Evolutionary conservation across 2,888 invertebrate species (phyloP), one percentile per base, ranked within the genome.

Genomic region (Philopedon plagiatum): DNA sequence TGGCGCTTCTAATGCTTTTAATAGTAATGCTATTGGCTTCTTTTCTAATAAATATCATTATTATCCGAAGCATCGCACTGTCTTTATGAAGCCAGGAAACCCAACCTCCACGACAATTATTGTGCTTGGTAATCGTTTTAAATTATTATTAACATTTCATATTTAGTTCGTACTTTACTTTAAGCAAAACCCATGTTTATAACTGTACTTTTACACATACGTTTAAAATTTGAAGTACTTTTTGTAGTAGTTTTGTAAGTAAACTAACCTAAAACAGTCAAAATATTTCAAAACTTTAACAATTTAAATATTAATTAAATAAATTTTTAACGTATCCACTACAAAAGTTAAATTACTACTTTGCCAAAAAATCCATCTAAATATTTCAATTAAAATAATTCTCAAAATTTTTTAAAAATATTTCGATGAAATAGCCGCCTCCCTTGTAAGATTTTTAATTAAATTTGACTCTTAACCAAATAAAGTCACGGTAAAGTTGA

Each of bases 1-100:
- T 49, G 60, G 37, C 34, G 49, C 49, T 57, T 62, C 39, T 68
- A 68, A 68, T 68, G 61, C 23, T 41, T 37, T 23, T 68, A 51
- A 62, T 69, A 56, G 41, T 29, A 62, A 44, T 32, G 69, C 62
- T 41, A 69, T 62, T 62, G 62, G 44, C 62, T 69, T 61, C 41
- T 68, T 54, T 69, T 41, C 13, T 69, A 69, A 62, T 69, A 62
- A 62, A 62, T 69, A 56, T 69, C 29, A 69, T 69, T 56, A 69
- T 69, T 56, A 69, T 62, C 19, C 15, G 18, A 60, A 21, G 9
- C 61, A 54, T 29, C 18, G 51, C 49, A 44, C 15, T 44, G 54
- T 65, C 56, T 56, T 56, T 23, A 46, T 32, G 32, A 37, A 56
- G 34, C 21, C 65, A 65, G 65, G 65, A 57, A 56, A 44, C 29